These are phyloP conservation scores for Aphidoletes aphidimyza DNA, from an alignment of 2,888 invertebrate species.

Conservation along the genomic window DNA sequence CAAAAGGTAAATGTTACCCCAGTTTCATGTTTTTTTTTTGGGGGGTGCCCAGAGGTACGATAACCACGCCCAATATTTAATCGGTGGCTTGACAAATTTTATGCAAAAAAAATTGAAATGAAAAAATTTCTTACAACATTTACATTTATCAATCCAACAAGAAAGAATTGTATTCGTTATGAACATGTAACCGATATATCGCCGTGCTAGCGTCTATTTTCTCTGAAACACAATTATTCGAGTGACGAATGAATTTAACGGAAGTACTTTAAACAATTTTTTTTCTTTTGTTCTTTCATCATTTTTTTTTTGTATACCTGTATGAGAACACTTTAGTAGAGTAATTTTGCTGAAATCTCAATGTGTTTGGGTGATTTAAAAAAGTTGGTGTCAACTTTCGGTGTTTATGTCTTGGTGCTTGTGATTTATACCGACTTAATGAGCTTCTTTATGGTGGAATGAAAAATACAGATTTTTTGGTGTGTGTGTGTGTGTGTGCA, in stretches of 20 bases:
- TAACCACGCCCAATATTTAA: too few relatives aligned
- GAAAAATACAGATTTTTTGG: constrained; percentile 37
- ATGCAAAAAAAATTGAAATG: too few relatives aligned
- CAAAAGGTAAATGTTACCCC: too few relatives aligned
- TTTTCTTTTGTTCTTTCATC: constrained; percentile 3
- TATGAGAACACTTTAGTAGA: not conserved
- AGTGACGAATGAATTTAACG: not conserved
- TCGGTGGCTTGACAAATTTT: too few relatives aligned
- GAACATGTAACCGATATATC: not conserved
- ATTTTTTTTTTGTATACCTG: not conserved
- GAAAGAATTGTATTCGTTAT: not conserved
- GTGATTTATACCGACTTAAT: constrained; percentile 38
- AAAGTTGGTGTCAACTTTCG: constrained; percentile 23
- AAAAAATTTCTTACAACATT: too few relatives aligned
- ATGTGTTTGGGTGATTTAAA: not conserved
- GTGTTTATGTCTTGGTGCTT: constrained; percentile 32
- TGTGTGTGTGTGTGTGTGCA: too few relatives aligned
- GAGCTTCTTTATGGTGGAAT: constrained; percentile 25
- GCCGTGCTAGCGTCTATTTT: not conserved
- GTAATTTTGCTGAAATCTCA: constrained; percentile 1
- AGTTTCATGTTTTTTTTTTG: too few relatives aligned
- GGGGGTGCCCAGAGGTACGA: too few relatives aligned
- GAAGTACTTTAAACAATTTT: not conserved
- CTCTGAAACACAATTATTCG: not conserved
- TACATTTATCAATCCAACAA: too few relatives aligned